These are phyloP conservation scores for Erannis defoliaria DNA, from an alignment of 2,888 invertebrate species.

Conservation along the genomic window DNA sequence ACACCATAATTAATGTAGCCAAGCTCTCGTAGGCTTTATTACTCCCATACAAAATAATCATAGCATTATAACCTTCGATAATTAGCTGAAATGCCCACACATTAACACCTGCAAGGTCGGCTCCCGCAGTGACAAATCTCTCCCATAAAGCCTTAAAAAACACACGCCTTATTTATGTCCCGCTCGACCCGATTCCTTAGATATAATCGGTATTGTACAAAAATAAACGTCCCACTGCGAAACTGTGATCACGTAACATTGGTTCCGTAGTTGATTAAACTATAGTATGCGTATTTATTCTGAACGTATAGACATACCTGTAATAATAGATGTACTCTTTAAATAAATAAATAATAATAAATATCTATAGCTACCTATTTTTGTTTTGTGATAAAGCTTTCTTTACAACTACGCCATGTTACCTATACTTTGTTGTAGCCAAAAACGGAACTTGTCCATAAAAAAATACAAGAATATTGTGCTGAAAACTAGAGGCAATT, in stretches of 20 bases:
- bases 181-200: constrained; percentile 62
- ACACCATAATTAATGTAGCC: background rate
- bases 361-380: too few relatives aligned
- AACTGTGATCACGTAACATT: background rate
- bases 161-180: constrained; percentile 70
- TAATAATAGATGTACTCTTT: too few relatives aligned
- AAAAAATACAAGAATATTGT: too few relatives aligned
- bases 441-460: too few relatives aligned
- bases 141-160: constrained; percentile 53
- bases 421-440: too few relatives aligned
- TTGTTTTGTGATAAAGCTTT: too few relatives aligned
- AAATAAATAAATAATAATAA: too few relatives aligned
- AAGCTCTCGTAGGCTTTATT: constrained; percentile 5
- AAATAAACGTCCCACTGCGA: constrained; percentile 29
- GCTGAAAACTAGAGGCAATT: too few relatives aligned
- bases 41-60: constrained; percentile 14
- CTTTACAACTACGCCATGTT: too few relatives aligned
- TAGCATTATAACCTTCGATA: constrained; percentile 24
- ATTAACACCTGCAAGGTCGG: constrained; percentile 45
- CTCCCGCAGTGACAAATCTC: constrained; percentile 54
- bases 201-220: constrained; percentile 63
- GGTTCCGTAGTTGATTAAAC: constrained; percentile 5
- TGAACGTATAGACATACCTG: too few relatives aligned
- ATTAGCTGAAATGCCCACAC: constrained; percentile 34
- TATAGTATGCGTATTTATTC: too few relatives aligned